These are phyloP conservation scores for Steatocranus sp. DNA, from an alignment of 2,797 vertebrate species.

Conservation along the genomic window DNA sequence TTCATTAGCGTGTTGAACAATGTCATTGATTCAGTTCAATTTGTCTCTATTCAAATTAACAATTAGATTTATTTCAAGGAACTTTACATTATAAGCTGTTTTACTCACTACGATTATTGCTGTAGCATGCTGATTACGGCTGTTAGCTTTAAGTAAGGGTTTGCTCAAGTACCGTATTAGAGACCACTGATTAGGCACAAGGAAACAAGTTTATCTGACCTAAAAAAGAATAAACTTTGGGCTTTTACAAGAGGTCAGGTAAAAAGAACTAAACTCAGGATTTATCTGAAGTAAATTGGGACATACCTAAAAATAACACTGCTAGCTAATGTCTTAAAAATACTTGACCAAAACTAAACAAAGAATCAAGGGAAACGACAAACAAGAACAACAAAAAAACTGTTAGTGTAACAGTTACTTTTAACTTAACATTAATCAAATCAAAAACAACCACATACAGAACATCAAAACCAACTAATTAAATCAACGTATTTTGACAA, in stretches of 20 bases:
- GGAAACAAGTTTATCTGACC: not conserved
- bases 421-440: not conserved
- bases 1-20: not conserved
- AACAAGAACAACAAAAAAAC: not conserved
- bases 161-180: fast-evolving
- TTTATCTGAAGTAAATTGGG: not conserved
- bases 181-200: not conserved
- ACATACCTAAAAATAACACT: not conserved
- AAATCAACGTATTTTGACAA: not conserved
- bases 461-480: fast-evolving
- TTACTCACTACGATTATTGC: not conserved
- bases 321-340: not conserved
- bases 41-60: not conserved
- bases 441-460: not conserved
- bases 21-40: not conserved
- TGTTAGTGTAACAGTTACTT: not conserved
- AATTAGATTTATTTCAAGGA: not conserved
- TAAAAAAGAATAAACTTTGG: not conserved
- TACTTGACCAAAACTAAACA: not conserved
- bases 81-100: not conserved
- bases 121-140: not conserved
- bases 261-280: not conserved
- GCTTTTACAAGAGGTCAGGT: not conserved
- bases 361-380: not conserved
- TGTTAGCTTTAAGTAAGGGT: not conserved